Evolutionary conservation across 1,140 invertebrate species (phyloP).

Genomic region (Daktulosphaira vitifoliae): DNA sequence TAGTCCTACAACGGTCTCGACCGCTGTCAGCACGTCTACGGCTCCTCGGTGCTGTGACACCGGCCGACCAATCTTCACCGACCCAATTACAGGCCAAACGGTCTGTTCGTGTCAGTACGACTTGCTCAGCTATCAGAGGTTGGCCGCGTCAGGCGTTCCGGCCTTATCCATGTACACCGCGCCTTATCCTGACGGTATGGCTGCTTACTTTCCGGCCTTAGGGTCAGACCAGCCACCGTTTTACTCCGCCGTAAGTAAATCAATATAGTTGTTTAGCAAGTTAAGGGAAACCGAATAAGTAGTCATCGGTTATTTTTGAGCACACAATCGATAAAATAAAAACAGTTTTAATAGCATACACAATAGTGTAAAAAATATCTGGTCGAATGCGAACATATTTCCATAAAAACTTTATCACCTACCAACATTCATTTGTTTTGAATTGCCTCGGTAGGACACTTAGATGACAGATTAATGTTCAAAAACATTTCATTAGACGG

Average conservation of each 20-base stretch:
- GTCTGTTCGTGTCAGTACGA: constrained; percentile 82
- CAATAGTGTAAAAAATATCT: too few relatives aligned
- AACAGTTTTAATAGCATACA: too few relatives aligned
- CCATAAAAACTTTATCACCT: too few relatives aligned
- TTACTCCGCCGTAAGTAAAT: constrained; percentile 65
- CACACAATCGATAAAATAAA: too few relatives aligned
- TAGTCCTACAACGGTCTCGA: neutral
- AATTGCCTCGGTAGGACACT: too few relatives aligned
- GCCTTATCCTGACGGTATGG: constrained; percentile 56
- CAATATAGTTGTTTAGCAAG: neutral
- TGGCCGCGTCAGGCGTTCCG: constrained; percentile 56
- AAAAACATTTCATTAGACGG: too few relatives aligned
- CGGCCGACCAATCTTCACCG: constrained; percentile 79
- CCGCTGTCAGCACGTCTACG: neutral
- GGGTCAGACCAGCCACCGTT: constrained; percentile 72
- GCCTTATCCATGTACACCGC: constrained; percentile 65
- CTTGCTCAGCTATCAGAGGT: constrained; percentile 47
- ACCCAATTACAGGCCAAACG: constrained; percentile 83
- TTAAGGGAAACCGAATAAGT: neutral
- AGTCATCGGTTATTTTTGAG: too few relatives aligned
- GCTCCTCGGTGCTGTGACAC: constrained; percentile 75
- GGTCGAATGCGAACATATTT: too few relatives aligned
- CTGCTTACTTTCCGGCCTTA: constrained; percentile 69
- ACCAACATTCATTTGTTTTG: too few relatives aligned
- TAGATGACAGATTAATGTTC: too few relatives aligned